A percentile compares a stretch with the other conserved stretches of the same genome.
Evolutionary conservation across 2,888 invertebrate genomes (phyloP).

Genomic region (Ophioninae sp.): DNA sequence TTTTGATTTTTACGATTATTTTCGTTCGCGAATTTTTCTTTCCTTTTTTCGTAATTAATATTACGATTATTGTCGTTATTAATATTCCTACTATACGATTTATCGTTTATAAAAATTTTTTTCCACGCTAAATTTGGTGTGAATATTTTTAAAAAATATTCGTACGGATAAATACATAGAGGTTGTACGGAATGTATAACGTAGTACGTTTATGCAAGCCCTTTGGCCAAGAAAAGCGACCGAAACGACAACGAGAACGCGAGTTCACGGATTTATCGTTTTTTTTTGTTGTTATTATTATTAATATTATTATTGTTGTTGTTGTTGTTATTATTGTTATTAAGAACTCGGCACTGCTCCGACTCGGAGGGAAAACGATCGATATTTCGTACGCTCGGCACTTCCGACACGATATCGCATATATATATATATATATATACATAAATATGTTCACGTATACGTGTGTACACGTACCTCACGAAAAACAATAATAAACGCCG

Average conservation of each 20-base stretch:
- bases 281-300: no score
- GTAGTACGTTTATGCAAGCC: conserved; percentile 37
- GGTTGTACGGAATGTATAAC: conserved; percentile 8
- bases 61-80: no score
- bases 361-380: conserved; percentile 21
- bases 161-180: neutral
- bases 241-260: conserved; percentile 43
- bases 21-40: no score
- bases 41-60: no score
- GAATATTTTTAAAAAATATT: no score
- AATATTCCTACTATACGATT: no score
- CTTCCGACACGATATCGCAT: conserved; percentile 36
- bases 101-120: no score
- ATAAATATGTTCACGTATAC: no score
- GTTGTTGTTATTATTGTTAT: conserved; percentile 64
- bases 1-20: no score
- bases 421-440: conserved; percentile 25
- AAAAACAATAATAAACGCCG: neutral
- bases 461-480: no score
- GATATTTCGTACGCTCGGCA: conserved; percentile 44
- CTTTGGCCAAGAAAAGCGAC: conserved; percentile 46
- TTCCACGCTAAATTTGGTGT: no score
- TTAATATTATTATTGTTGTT: conserved; percentile 63
- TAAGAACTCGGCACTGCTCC: conserved; percentile 22
- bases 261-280: conserved; percentile 65